phyloP scores from a whole-genome alignment of 2,888 invertebrate genomes.

The Sphaeridia pumilis region DNA sequence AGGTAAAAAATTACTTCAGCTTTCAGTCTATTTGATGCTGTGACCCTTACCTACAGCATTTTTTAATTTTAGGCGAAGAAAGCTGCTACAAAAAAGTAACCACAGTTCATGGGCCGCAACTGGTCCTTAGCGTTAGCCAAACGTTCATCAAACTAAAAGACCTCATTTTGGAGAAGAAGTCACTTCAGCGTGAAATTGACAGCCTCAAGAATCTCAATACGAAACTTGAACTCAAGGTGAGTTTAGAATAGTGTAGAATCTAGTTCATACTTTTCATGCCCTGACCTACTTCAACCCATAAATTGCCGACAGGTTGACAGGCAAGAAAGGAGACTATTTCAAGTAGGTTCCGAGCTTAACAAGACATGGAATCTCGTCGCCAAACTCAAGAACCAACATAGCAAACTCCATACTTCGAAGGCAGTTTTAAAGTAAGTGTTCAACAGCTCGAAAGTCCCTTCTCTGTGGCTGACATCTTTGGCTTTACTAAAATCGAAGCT shows the following conservation, averaged over 20 bases:
- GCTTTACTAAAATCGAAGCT: too few species aligned
- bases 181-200: conserved; percentile 67
- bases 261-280: not conserved
- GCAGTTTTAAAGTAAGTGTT: conserved; percentile 25
- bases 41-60: too few species aligned
- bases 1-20: too few species aligned
- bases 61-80: conserved; percentile 42
- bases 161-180: conserved; percentile 72
- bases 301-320: conserved; percentile 36
- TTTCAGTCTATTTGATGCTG: too few species aligned
- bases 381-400: conserved; percentile 62
- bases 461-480: too few species aligned
- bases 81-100: conserved; percentile 70
- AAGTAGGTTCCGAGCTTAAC: conserved; percentile 66
- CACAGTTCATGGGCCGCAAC: conserved; percentile 60
- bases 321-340: conserved; percentile 55
- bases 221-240: conserved; percentile 59
- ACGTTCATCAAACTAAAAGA: conserved; percentile 79
- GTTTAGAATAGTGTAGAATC: too few species aligned
- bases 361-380: conserved; percentile 79
- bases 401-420: conserved; percentile 77
- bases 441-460: too few species aligned
- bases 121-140: conserved; percentile 76
- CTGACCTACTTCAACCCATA: too few species aligned
- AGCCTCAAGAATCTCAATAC: conserved; percentile 67